A percentile compares a stretch with the other conserved stretches of the same genome.
These are phyloP conservation scores for Panzeria rudis DNA, from an alignment of 2,888 invertebrate species.

Conservation along the genomic window DNA sequence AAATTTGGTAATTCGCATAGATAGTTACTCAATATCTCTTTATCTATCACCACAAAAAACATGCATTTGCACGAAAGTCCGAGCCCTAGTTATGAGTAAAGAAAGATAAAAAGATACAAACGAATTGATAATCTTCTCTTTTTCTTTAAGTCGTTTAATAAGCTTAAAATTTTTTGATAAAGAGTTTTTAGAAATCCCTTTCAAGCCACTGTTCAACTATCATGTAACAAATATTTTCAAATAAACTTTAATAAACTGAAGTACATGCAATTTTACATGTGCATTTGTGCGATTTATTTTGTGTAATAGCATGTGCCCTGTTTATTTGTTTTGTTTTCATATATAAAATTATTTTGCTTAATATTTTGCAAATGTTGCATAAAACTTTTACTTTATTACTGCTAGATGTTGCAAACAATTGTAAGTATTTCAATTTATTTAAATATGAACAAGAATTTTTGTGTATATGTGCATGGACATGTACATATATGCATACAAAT, in stretches of 20 bases:
- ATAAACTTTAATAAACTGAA: not conserved
- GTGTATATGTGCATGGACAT: not conserved
- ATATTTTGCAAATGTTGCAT: slow-evolving; percentile 66
- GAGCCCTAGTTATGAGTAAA: no score
- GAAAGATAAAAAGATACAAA: no score
- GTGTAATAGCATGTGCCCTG: slow-evolving; percentile 22
- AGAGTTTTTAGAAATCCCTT: no score
- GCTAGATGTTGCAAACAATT: slow-evolving; percentile 36
- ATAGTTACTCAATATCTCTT: no score
- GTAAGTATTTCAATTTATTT: slow-evolving; percentile 59
- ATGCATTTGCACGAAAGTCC: no score
- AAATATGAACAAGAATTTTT: slow-evolving; percentile 18
- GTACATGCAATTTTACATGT: not conserved
- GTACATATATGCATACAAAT: not conserved
- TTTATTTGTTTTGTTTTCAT: slow-evolving; percentile 47
- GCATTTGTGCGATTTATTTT: not conserved
- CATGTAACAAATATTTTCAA: not conserved
- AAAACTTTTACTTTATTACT: slow-evolving; percentile 55
- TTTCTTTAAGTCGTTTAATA: no score
- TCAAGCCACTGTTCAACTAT: not conserved
- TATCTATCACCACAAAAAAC: no score
- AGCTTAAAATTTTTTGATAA: no score
- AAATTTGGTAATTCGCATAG: no score
- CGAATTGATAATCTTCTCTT: no score
- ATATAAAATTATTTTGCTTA: slow-evolving; percentile 50